phyloP scores from a whole-genome alignment of 2,888 invertebrate genomes.

The Heliconius cydno region DNA sequence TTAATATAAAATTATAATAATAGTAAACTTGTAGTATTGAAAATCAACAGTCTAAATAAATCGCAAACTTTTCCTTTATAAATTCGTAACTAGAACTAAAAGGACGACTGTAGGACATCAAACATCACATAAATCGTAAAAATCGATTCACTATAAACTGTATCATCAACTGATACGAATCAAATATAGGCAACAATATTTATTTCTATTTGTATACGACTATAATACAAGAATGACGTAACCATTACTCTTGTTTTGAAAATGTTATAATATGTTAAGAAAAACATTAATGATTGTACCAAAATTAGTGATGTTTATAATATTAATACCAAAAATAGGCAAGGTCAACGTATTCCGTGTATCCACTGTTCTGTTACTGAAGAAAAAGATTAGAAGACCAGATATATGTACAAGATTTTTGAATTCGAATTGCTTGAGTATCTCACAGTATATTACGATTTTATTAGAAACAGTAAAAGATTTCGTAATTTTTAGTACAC shows the following conservation, averaged over 20 bases:
- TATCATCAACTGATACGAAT: conserved; percentile 2
- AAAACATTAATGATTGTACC: no score
- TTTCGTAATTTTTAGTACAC: no score
- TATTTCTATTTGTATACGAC: background rate
- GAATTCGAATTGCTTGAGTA: no score
- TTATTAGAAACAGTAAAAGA: no score
- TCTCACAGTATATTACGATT: no score
- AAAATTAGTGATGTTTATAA: no score
- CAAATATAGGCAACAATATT: background rate
- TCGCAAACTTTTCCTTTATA: background rate
- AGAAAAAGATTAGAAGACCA: no score
- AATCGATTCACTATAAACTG: background rate
- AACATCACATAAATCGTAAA: background rate
- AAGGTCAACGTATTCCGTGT: background rate
- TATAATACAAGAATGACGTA: background rate
- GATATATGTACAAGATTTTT: no score
- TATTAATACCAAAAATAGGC: no score
- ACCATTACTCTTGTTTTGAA: background rate
- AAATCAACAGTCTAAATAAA: background rate
- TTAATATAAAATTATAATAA: no score
- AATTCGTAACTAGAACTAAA: background rate
- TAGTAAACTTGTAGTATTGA: no score
- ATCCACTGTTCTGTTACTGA: background rate
- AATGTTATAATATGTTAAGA: no score
- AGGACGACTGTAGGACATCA: background rate